Base-by-base conservation (phyloP, 2,888 invertebrate species). In the Tribolium freemani region DNA sequence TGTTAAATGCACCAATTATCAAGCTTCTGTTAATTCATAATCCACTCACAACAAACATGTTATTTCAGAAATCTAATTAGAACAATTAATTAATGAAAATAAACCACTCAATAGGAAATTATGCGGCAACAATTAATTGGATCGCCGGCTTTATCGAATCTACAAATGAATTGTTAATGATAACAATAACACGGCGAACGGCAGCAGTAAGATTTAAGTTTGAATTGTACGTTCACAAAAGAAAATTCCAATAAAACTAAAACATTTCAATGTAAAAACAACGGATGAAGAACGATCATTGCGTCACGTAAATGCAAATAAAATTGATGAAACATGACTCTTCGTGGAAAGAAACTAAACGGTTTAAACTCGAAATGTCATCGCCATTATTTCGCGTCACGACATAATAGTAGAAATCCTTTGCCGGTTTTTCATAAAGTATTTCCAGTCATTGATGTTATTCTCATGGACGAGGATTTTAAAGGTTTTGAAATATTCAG, bases 361-460 rank as follows among this genome's bases (percentile, higher is more conserved):
- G 64, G 44, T 54, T 63, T 54, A 64, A 64, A 64, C 53, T 54
- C 45, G 64, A 74, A 68, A 71, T 45, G 63, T 51, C 50, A 46
- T 56, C 50, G 60, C 58, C 68, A 73, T 72, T 69, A 72, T 71
- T 69, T 69, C 51, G 68, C 69, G 64, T 72, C 69, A 72, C 66
- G 51, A 60, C 63, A 63, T 72, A 57, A 63, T 72, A 67, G 54
- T 67, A 46, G 60, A 57, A 30, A 44, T 57, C 66, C 69, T 67
- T 56, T 48, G 56, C 66, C 68, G 57, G 72, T 72, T 71, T 71
- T 72, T 71, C 74, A 76, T 69, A 64, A 72, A 74, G 70, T 66
- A 68, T 53, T 74, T 73, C 54, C 53, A 58, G 72, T 72, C 16
- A 76, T 76, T 74, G 74, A 74, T 73, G 72, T 72, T 74, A 71